Conservation (phyloP, 1,140 invertebrate species). For the Linepithema humile region DNA sequence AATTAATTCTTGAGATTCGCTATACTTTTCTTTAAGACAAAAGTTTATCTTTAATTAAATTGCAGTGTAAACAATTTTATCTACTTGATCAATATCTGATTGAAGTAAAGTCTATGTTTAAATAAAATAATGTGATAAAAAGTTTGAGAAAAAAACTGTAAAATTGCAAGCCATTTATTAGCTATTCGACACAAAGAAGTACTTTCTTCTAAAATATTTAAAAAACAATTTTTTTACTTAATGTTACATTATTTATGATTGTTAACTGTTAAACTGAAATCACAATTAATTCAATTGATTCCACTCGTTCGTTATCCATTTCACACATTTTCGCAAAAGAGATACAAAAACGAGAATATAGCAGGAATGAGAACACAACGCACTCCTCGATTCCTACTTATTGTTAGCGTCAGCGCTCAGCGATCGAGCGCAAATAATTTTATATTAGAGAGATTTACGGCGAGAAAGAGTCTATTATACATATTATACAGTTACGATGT, state of each 20-base stretch:
- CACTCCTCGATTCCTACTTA: slow-evolving; percentile 54
- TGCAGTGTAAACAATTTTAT: neutral
- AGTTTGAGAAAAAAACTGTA: no score
- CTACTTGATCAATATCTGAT: no score
- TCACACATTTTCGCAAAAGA: slow-evolving; percentile 10
- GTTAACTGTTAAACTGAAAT: neutral
- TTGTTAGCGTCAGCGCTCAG: slow-evolving; percentile 54
- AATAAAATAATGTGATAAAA: no score
- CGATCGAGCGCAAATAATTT: slow-evolving; percentile 79
- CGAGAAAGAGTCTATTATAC: slow-evolving; percentile 68
- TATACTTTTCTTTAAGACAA: neutral
- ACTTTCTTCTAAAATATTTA: no score
- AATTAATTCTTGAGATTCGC: neutral
- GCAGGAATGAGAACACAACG: slow-evolving; percentile 17
- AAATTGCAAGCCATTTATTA: no score
- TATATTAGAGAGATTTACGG: slow-evolving; percentile 76
- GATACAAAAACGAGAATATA: neutral
- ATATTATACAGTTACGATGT: slow-evolving; percentile 60
- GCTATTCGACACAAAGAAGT: no score
- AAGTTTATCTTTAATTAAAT: neutral
- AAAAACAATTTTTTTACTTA: no score
- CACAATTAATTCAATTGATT: neutral
- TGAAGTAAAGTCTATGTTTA: no score
- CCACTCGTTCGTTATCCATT: slow-evolving; percentile 19
- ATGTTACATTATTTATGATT: neutral